Conservation (phyloP, 2,113 vertebrate species). For the Alosa alosa region DNA sequence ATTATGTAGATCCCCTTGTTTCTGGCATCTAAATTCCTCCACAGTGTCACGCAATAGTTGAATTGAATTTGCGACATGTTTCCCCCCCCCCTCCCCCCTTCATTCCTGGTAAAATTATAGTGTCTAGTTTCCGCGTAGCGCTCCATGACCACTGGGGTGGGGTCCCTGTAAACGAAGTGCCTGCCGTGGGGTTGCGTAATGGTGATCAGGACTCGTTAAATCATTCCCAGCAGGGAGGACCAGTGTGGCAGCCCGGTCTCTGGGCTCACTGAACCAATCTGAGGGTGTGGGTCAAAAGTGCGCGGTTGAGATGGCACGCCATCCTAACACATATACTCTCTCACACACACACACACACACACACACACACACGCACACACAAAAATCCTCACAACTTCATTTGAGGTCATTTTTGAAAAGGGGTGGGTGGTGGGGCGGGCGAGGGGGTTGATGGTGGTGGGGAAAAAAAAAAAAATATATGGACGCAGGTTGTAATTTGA, state of each 20-base stretch:
- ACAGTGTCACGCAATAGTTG: neutral
- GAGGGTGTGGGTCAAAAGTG: neutral
- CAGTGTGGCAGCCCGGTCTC: no score
- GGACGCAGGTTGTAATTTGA: conserved; percentile 29
- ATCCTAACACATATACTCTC: neutral
- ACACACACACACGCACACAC: neutral
- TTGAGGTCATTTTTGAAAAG: neutral
- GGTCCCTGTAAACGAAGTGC: neutral
- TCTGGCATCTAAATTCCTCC: neutral
- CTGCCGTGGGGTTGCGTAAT: neutral
- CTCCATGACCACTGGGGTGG: neutral
- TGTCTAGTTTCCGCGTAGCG: neutral
- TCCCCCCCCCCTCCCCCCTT: no score
- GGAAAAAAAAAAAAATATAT: conserved; percentile 23
- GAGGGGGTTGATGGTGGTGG: neutral
- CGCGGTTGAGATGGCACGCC: neutral
- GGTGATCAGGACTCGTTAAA: neutral
- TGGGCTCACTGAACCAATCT: no score
- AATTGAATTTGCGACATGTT: neutral
- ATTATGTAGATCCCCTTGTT: neutral
- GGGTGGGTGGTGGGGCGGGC: neutral
- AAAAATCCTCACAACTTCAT: neutral
- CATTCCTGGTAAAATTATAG: neutral
- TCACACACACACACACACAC: neutral
- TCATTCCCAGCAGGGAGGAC: neutral